A percentile compares a stretch with the other conserved stretches of the same genome.
phyloP scores from a whole-genome alignment of 1,140 invertebrate species.

The Pinna nobilis region DNA sequence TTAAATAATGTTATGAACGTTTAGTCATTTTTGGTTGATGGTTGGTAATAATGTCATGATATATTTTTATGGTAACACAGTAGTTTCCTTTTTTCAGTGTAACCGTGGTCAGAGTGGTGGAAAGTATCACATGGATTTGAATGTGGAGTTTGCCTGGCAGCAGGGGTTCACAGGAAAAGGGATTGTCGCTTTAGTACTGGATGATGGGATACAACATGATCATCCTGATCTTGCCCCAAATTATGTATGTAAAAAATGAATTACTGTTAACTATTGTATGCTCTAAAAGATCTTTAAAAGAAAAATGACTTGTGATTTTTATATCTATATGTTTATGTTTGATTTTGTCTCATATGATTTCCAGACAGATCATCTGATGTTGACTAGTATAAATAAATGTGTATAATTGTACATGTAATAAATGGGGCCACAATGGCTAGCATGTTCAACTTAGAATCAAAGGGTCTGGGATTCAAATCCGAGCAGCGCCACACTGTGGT shows the following conservation, averaged over 20 bases:
- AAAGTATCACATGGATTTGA: slow-evolving; percentile 71
- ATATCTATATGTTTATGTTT: neutral
- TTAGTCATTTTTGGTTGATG: no score
- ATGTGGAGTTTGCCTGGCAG: slow-evolving; percentile 73
- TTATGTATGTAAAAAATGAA: slow-evolving; percentile 74
- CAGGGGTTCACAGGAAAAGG: slow-evolving; percentile 72
- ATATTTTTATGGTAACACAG: neutral
- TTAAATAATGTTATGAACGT: no score
- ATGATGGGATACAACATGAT: slow-evolving; percentile 75
- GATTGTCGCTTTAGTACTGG: slow-evolving; percentile 72
- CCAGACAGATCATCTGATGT: no score
- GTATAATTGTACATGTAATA: no score
- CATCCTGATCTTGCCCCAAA: slow-evolving; percentile 74
- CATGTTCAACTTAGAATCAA: no score
- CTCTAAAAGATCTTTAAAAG: neutral
- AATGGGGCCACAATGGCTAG: no score
- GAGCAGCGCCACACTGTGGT: no score
- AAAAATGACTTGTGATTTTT: neutral
- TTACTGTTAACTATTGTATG: neutral
- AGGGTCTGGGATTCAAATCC: no score
- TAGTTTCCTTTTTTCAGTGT: slow-evolving; percentile 54
- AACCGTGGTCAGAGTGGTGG: slow-evolving; percentile 71
- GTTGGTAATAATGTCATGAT: neutral
- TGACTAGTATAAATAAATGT: no score
- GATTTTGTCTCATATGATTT: no score